Conservation (phyloP, 2,113 vertebrate genomes). For the Felis catus region F.catus_Fca126_mat1.0 CM031418.1:84154501-84155000, state of each 20-base stretch:
- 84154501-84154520: background rate
- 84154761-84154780: background rate
- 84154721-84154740: background rate
- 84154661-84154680: background rate
- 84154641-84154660: background rate
- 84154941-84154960: background rate
- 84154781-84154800: background rate
- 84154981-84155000: background rate
- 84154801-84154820: slow-evolving; percentile 52
- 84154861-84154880: background rate
- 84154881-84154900: background rate
- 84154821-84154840: slow-evolving; percentile 57
- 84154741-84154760: background rate
- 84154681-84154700: background rate
- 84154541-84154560: background rate
- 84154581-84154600: background rate
- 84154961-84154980: background rate
- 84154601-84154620: background rate
- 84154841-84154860: slow-evolving; percentile 25
- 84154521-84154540: background rate
- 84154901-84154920: slow-evolving; percentile 21
- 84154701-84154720: background rate
- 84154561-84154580: background rate
- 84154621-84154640: background rate
- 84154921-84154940: background rate